These are phyloP conservation scores for Chelidonichthys spinosus DNA, from an alignment of 2,797 vertebrate species.

Conservation along the genomic window DNA sequence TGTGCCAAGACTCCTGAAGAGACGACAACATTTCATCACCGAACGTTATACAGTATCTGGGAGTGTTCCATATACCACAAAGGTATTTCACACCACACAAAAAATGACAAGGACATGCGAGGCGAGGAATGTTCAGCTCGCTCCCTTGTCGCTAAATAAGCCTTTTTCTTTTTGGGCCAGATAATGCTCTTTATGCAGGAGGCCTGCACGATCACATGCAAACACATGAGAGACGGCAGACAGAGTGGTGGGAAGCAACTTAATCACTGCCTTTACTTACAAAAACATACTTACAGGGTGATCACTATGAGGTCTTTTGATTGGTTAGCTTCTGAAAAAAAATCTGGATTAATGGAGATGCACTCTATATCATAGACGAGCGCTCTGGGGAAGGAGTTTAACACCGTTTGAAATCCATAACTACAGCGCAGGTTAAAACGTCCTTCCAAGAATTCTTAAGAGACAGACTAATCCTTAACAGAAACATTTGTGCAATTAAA, in stretches of 20 bases:
- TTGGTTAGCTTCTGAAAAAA: constrained; percentile 48
- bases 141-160: constrained; percentile 12
- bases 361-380: constrained; percentile 39
- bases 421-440: constrained; percentile 50
- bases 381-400: constrained; percentile 42
- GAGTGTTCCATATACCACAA: constrained; percentile 27
- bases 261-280: constrained; percentile 35
- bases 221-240: constrained; percentile 23
- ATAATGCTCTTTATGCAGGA: constrained; percentile 22
- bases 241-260: constrained; percentile 38
- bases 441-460: constrained; percentile 66
- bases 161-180: background rate
- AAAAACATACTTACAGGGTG: constrained; percentile 18
- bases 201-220: constrained; percentile 9
- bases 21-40: constrained; percentile 11
- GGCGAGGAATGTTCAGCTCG: background rate
- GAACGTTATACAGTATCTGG: background rate
- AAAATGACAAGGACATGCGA: constrained; percentile 2
- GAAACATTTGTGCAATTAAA: constrained; percentile 74
- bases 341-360: constrained; percentile 49
- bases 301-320: constrained; percentile 32
- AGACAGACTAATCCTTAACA: constrained; percentile 72
- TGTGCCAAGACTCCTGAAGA: constrained; percentile 2
- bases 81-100: constrained; percentile 30
- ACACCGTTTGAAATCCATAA: constrained; percentile 53